phyloP scores from a whole-genome alignment of 2,888 invertebrate species.

The Patella caerulea region DNA sequence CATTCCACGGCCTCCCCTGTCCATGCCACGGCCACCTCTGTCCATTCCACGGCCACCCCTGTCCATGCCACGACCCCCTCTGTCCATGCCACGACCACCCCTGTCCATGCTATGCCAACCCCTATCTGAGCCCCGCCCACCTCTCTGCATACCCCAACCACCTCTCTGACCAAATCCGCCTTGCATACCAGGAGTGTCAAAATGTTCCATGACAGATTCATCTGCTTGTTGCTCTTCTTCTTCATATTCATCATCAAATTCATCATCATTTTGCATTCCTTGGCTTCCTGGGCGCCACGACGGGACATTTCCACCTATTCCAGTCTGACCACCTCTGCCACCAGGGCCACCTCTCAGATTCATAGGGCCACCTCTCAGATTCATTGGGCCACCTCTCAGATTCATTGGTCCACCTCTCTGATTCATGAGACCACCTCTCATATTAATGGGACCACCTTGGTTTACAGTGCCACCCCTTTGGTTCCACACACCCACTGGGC shows the following conservation, averaged over 20 bases:
- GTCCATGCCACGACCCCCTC: too few relatives aligned
- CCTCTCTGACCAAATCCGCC: not conserved
- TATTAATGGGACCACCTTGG: not conserved
- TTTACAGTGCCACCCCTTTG: not conserved
- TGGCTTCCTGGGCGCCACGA: too few relatives aligned
- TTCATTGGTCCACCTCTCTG: too few relatives aligned
- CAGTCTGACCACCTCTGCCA: constrained; percentile 1
- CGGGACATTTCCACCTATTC: not conserved
- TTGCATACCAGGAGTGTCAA: not conserved
- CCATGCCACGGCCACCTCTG: too few relatives aligned
- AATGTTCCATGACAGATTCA: not conserved
- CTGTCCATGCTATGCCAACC: not conserved
- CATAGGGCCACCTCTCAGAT: not conserved
- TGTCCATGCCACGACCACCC: too few relatives aligned
- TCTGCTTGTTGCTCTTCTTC: not conserved
- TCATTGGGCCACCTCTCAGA: not conserved
- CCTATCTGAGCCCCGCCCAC: not conserved
- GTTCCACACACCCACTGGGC: not conserved
- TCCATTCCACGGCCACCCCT: too few relatives aligned
- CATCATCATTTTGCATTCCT: too few relatives aligned
- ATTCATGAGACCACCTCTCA: too few relatives aligned
- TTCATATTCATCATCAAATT: not conserved
- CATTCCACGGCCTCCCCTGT: too few relatives aligned
- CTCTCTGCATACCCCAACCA: not conserved
- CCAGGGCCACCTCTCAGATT: not conserved